Evolutionary conservation across 35 echinoderm and acorn worm species (phyloP).

Genomic region (Strongylocentrotus purpuratus): DNA sequence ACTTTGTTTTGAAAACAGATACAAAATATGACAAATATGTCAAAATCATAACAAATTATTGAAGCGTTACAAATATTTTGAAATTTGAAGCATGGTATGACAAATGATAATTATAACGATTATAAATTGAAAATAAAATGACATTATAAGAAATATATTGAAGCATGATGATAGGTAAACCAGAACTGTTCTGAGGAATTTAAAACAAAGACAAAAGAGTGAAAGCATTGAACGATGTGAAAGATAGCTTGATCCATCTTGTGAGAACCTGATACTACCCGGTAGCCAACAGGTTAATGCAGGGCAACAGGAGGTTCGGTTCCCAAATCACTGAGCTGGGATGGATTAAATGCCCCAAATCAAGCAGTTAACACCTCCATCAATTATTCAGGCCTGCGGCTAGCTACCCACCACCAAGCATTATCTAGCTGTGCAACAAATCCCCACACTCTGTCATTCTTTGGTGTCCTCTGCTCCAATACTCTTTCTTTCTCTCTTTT

Average conservation of each 20-base stretch:
- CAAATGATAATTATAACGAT: no score
- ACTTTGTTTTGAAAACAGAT: no score
- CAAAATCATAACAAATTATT: no score
- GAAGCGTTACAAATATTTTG: no score
- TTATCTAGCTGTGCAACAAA: not conserved
- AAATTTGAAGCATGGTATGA: no score
- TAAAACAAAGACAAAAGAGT: not conserved
- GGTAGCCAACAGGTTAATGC: not conserved
- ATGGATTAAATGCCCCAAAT: conserved; percentile 34
- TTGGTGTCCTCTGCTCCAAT: not conserved
- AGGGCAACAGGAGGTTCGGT: conserved; percentile 21
- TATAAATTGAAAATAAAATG: no score
- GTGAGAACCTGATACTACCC: not conserved
- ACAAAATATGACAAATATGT: no score
- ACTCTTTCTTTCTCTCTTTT: no score
- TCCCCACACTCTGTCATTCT: not conserved
- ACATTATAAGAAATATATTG: no score
- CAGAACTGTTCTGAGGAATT: not conserved
- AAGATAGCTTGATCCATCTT: not conserved
- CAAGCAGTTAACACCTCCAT: conserved; percentile 46
- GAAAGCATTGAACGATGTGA: not conserved
- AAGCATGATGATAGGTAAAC: not conserved
- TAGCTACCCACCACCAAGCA: not conserved
- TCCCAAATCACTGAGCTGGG: conserved; percentile 21
- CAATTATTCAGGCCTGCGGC: conserved; percentile 45